Conservation (phyloP, 2,113 vertebrate genomes). For the Muntiacus reevesi region DNA sequence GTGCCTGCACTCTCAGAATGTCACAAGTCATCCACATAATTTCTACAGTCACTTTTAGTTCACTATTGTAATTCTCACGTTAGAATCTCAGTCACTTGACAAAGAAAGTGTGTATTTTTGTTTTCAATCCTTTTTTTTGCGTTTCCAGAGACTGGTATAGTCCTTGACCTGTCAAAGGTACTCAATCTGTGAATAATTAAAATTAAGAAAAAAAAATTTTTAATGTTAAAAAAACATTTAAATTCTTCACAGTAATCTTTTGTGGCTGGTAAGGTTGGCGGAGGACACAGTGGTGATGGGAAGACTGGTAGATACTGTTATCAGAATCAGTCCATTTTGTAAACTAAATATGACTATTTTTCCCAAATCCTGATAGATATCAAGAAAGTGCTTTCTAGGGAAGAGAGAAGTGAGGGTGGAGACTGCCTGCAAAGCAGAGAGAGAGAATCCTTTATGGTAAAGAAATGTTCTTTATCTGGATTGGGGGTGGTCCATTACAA, state of each 20-base stretch:
- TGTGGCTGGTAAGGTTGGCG: accelerated
- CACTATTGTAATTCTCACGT: not conserved
- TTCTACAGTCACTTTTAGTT: not conserved
- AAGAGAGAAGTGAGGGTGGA: too few species aligned
- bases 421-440: not conserved
- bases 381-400: not conserved
- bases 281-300: not conserved
- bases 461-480: not conserved
- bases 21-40: not conserved
- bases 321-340: not conserved
- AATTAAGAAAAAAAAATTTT: not conserved
- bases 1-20: not conserved
- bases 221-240: not conserved
- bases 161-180: not conserved
- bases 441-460: not conserved
- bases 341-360: not conserved
- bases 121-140: not conserved
- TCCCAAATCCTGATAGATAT: not conserved
- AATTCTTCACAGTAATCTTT: not conserved
- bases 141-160: not conserved
- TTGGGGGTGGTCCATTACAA: not conserved
- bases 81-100: not conserved
- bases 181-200: not conserved
- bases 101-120: not conserved
- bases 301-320: not conserved